Evolutionary conservation across 2,888 invertebrate genomes (phyloP).

Genomic region (Trileptium ribeirensis): DNA sequence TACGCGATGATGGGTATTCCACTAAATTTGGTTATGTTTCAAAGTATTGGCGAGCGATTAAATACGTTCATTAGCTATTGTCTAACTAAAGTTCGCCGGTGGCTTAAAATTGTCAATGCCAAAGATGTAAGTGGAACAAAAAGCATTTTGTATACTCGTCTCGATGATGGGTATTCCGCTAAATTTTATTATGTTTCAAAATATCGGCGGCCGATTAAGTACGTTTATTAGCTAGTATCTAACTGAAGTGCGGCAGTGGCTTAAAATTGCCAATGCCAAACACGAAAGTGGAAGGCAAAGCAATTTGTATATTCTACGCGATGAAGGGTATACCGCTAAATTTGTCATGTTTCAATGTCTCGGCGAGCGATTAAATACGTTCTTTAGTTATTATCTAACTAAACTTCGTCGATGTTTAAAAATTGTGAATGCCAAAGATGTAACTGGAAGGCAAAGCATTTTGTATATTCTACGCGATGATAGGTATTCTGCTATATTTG

Average conservation of each 20-base stretch:
- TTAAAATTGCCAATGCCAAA: too few species aligned
- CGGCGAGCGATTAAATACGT: slow-evolving; percentile 91
- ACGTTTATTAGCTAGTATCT: slow-evolving; percentile 61
- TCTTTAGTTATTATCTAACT: slow-evolving; percentile 52
- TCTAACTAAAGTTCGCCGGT: slow-evolving; percentile 20
- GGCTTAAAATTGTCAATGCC: neutral
- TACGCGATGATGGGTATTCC: slow-evolving; percentile 78
- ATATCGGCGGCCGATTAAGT: slow-evolving; percentile 88
- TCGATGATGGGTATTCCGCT: slow-evolving; percentile 81
- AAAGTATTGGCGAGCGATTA: slow-evolving; percentile 83
- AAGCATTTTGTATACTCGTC: slow-evolving; percentile 79
- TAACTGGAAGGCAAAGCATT: too few species aligned
- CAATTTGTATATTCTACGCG: slow-evolving; percentile 75
- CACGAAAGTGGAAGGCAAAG: too few species aligned
- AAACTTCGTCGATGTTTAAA: slow-evolving; percentile 17
- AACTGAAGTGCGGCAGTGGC: slow-evolving; percentile 10
- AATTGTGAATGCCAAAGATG: slow-evolving; percentile 41
- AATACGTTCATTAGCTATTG: slow-evolving; percentile 67
- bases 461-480: too few species aligned
- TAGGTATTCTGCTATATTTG: slow-evolving; percentile 86
- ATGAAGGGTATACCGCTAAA: slow-evolving; percentile 87
- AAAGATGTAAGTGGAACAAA: slow-evolving; percentile 74
- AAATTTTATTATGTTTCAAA: slow-evolving; percentile 92
- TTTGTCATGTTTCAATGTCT: slow-evolving; percentile 93
- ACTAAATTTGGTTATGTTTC: slow-evolving; percentile 92